Evolutionary conservation across 2,797 vertebrate species (phyloP).

Genomic region (Parambassis ranga): DNA sequence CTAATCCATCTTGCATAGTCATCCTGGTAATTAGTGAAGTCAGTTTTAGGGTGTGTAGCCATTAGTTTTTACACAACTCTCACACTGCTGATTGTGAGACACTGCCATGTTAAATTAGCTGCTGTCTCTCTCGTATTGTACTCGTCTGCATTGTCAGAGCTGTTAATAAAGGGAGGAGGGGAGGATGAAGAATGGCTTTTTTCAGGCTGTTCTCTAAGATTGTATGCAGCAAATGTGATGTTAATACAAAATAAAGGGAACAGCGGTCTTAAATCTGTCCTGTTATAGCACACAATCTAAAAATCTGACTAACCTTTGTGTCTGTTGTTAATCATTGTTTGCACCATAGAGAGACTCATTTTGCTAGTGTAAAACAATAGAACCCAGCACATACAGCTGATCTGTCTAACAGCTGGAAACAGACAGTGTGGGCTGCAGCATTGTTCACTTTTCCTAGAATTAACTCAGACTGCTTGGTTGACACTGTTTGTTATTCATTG

Average conservation of each 20-base stretch:
- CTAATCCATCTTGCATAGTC: slow-evolving; percentile 38
- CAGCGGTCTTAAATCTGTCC: too few relatives aligned
- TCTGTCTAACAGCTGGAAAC: slow-evolving; percentile 2
- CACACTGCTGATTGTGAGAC: slow-evolving; percentile 40
- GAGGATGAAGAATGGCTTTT: not conserved
- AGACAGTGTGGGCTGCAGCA: not conserved
- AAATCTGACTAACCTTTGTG: too few relatives aligned
- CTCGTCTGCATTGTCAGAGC: slow-evolving; percentile 9
- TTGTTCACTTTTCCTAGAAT: not conserved
- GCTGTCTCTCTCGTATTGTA: slow-evolving; percentile 19
- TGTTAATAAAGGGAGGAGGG: not conserved
- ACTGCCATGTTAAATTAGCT: slow-evolving; percentile 51
- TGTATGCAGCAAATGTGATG: not conserved
- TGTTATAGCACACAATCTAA: too few relatives aligned
- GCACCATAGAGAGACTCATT: not conserved
- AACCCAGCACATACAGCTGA: not conserved
- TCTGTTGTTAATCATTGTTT: too few relatives aligned
- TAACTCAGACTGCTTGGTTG: not conserved
- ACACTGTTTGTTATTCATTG: too few relatives aligned
- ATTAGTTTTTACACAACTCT: slow-evolving; percentile 54
- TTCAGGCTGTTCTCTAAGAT: not conserved
- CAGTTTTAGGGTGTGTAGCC: slow-evolving; percentile 44
- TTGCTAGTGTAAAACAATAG: not conserved
- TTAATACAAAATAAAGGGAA: too few relatives aligned
- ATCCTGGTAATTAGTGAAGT: slow-evolving; percentile 51